Evolutionary conservation across 2,113 vertebrate genomes (phyloP), one percentile per base, ranked within the genome.

Genomic region (Passer montanus): DNA sequence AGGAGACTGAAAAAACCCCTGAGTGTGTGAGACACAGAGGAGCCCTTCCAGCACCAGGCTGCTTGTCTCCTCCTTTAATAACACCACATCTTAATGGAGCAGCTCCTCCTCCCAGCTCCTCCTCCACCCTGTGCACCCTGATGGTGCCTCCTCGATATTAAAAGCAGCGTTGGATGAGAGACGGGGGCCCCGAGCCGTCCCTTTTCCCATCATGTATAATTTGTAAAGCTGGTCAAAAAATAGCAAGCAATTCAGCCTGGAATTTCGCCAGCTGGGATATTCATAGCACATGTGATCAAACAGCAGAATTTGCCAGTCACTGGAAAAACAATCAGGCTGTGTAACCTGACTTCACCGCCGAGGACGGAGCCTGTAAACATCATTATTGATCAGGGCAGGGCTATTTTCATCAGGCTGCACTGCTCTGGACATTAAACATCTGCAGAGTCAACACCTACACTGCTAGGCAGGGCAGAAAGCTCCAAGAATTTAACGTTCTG

Each of bases 231-330:
- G 23, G 67, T 62, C 28, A 68, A 69, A 95, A 84, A 91, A 83
- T 21, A 79, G 84, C 70, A 73, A 69, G 87, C 47, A 68, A 62
- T 93, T 83, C 49, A 85, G 85, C 15, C 82, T 80, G 82, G 94
- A 84, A 77, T 82, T 85, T 76, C 2, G 62, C 89, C 81, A 85
- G 58, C 82, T 85, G 14, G 49, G 85, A 11, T 91, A 78, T 60
- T 81, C 90, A 59, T 5, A 77, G 87, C 44, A 63, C 63, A 63
- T 77, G 72, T 90, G 88, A 95, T 63, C 79, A 88, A 92, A 94
- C 44, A 92, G 72, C 58, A 72, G 80, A 95, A 91, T 87, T 94
- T 94, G 76, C 92, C 79, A 90, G 84, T 52, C 82, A 47, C 63
- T 86, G 79, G 43, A 13, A 77, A 55, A 88, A 77, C 63, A 56